Evolutionary conservation across 1,140 invertebrate genomes (phyloP), one percentile per base, ranked within the genome.

Genomic region (Zaprionus lachaisei): DNA sequence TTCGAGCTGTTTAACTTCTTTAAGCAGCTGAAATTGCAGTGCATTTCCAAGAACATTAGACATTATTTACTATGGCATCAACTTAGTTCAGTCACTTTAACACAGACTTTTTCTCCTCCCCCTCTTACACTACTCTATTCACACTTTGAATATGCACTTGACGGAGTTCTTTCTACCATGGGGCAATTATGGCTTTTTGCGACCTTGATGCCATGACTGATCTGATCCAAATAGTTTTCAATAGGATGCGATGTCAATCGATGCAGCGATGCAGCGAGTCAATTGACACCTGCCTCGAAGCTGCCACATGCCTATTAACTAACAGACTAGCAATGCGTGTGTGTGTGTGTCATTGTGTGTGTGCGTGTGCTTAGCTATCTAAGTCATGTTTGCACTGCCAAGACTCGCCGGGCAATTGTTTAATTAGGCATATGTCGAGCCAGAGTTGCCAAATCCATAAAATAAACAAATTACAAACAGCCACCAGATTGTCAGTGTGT

Each of bases 391-490:
- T 71, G 72, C 60, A 57, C 28, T 75, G 60, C n/a, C 31, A 58
- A 49, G 56, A 44, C 68, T 58, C 56, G 28, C 20, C 56, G 70
- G 70, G 73, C 64, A 72, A 76, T 79, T 80, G 75, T 90, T 87
- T 87, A 87, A 87, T 87, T 89, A 87, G 77, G 86, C 62, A 80
- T 89, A 87, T 79, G 63, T 58, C 69, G 70, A 67, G 47, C 12
- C 63, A 79, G 67, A 69, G 24, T 58, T 65, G 61, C 55, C 63
- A 89, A 89, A 89, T 81, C 84, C 84, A 85, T 79, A 85, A 90
- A 90, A 85, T 66, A 89, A 89, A 89, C 84, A 89, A 90, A 89
- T 89, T 89, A 89, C 85, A 71, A 77, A n/a, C 74, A 84, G 75
- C 72, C 31, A 79, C 62, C 84, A 87, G 84, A 72, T 87, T 89